Conservation (phyloP, 2,888 invertebrate genomes). For the Tetramorium bicarinatum region DNA sequence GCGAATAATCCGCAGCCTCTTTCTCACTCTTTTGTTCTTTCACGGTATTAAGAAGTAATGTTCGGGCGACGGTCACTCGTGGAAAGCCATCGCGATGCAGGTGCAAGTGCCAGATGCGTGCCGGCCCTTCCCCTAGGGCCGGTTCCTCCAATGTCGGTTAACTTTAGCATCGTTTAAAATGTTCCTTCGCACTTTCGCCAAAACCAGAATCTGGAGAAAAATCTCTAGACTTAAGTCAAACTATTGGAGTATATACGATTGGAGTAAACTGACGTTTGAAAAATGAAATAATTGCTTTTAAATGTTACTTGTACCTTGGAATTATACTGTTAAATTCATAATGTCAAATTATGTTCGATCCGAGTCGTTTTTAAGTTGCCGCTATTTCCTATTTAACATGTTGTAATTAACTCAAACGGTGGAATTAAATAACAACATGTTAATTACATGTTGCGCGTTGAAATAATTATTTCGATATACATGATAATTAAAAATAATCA, state of each 20-base stretch:
- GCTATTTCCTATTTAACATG: too few species aligned
- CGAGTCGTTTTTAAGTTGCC: too few species aligned
- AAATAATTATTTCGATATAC: too few species aligned
- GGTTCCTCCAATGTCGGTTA: slow-evolving; percentile 34
- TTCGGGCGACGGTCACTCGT: background rate
- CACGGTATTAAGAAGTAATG: background rate
- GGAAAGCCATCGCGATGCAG: slow-evolving; percentile 17
- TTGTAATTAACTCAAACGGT: too few species aligned
- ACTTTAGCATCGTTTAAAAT: background rate
- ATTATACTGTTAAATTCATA: background rate
- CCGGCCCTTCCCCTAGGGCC: slow-evolving; percentile 29
- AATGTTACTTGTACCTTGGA: background rate
- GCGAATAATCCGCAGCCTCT: background rate
- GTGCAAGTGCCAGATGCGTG: slow-evolving; percentile 44
- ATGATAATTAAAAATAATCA: too few species aligned
- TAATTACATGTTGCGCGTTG: too few species aligned
- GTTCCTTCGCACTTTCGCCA: background rate
- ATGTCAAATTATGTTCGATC: too few species aligned
- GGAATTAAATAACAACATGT: too few species aligned
- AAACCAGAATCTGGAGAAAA: background rate
- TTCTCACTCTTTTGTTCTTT: background rate
- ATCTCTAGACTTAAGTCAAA: background rate
- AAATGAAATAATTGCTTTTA: background rate
- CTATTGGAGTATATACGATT: too few species aligned
- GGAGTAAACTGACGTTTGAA: background rate